phyloP scores from a whole-genome alignment of 2,797 vertebrate genomes.

The Calcarius lapponicus region DNA sequence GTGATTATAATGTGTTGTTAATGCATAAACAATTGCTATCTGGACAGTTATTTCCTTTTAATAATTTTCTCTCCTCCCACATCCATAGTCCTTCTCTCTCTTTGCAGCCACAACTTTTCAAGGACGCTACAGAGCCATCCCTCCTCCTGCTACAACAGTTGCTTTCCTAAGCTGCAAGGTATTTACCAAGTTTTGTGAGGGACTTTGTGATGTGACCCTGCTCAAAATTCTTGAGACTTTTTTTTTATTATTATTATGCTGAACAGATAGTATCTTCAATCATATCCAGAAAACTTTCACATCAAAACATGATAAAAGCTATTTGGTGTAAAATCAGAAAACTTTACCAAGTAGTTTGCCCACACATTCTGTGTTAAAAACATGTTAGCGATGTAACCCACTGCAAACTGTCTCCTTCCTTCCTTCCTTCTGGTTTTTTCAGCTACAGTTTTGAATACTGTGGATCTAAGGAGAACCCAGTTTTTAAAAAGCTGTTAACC shows the following conservation, averaged over 20 bases:
- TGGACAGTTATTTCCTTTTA: not conserved
- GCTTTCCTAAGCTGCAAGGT: not conserved
- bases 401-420: not conserved
- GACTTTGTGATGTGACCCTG: not conserved
- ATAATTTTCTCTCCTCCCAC: not conserved
- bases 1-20: not conserved
- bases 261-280: not conserved
- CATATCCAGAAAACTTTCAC: not conserved
- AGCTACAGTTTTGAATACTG: not conserved
- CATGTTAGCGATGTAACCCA: not conserved
- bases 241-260: not conserved
- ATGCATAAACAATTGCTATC: not conserved
- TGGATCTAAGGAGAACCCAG: fast-evolving
- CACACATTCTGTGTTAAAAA: not conserved
- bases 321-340: not conserved
- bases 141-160: not conserved
- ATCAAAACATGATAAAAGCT: not conserved
- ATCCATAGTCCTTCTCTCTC: not conserved
- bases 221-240: not conserved
- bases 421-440: not conserved
- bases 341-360: not conserved
- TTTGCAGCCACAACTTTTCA: not conserved
- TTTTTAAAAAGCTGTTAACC: not conserved
- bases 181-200: not conserved
- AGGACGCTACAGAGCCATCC: not conserved